phyloP scores from a whole-genome alignment of 1,140 invertebrate genomes.

The Drosophila navojoa region DNA sequence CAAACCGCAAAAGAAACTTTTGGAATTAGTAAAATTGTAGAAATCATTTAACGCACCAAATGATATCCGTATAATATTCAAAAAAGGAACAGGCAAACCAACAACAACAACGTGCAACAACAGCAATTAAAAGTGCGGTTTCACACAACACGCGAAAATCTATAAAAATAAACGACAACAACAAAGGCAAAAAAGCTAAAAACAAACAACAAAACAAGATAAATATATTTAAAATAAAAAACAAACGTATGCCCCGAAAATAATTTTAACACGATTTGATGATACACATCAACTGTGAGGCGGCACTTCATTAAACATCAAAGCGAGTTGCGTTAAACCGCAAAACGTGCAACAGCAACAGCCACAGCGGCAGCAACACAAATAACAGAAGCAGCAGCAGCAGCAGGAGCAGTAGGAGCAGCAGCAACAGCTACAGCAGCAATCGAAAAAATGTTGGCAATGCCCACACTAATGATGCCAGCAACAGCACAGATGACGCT shows the following conservation, averaged over 20 bases:
- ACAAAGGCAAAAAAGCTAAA: conserved; percentile 43
- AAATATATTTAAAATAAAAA: conserved; percentile 36
- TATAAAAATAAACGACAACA: conserved; percentile 23
- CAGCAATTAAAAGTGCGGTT: conserved; percentile 65
- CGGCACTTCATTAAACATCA: conserved; percentile 78
- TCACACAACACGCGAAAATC: conserved; percentile 52
- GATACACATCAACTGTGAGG: conserved; percentile 69
- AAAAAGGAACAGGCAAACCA: conserved; percentile 27
- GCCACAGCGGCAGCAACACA: conserved; percentile 31
- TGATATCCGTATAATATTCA: conserved; percentile 62
- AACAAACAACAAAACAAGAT: conserved; percentile 13
- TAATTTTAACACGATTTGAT: conserved; percentile 72
- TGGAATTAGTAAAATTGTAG: conserved; percentile 75
- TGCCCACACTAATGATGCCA: conserved; percentile 84
- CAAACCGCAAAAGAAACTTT: conserved; percentile 65
- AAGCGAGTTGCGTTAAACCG: conserved; percentile 73
- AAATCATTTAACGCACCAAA: conserved; percentile 78
- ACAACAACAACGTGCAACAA: conserved; percentile 35
- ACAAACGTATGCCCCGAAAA: conserved; percentile 53
- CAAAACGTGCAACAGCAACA: conserved; percentile 60
- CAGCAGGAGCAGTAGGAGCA: conserved; percentile 20
- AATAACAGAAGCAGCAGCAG: conserved; percentile 23
- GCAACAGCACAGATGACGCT: conserved; percentile 83
- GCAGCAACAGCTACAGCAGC: conserved; percentile 43
- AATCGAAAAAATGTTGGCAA: conserved; percentile 80